phyloP scores from a whole-genome alignment of 2,797 vertebrate species.

The Chanos chanos region DNA sequence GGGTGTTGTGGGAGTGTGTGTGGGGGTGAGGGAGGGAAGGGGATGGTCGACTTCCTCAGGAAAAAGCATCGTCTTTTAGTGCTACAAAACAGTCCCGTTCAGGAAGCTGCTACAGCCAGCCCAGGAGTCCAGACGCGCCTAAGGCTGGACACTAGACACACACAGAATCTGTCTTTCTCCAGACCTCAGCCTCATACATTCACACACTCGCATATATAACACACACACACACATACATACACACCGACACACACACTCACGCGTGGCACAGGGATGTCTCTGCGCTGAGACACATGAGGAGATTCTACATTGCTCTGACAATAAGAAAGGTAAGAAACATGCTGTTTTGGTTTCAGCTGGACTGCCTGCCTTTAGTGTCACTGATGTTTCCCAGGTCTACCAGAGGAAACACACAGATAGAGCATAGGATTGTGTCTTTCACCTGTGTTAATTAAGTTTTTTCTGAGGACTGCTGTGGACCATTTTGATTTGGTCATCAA shows the following conservation, averaged over 20 bases:
- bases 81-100: conserved; percentile 48
- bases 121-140: conserved; percentile 36
- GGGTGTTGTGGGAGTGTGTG: conserved; percentile 11
- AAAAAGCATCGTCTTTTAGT: conserved; percentile 56
- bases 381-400: background rate
- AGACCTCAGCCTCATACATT: conserved; percentile 10
- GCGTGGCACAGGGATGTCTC: conserved; percentile 43
- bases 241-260: conserved; percentile 11
- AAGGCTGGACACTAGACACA: conserved; percentile 18
- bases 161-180: conserved; percentile 16
- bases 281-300: conserved; percentile 35
- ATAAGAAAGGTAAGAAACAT: conserved; percentile 46
- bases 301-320: conserved; percentile 20
- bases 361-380: background rate
- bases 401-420: too few species aligned
- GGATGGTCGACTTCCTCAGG: conserved; percentile 58
- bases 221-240: conserved; percentile 11
- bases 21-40: conserved; percentile 51
- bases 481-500: too few species aligned
- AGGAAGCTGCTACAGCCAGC: conserved; percentile 50
- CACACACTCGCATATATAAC: background rate
- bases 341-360: conserved; percentile 5
- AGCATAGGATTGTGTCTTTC: too few species aligned
- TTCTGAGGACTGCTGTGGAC: too few species aligned
- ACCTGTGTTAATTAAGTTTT: too few species aligned